Evolutionary conservation across 2,888 invertebrate genomes (phyloP), one percentile per base, ranked within the genome.

Genomic region (Torymus tubicola): DNA sequence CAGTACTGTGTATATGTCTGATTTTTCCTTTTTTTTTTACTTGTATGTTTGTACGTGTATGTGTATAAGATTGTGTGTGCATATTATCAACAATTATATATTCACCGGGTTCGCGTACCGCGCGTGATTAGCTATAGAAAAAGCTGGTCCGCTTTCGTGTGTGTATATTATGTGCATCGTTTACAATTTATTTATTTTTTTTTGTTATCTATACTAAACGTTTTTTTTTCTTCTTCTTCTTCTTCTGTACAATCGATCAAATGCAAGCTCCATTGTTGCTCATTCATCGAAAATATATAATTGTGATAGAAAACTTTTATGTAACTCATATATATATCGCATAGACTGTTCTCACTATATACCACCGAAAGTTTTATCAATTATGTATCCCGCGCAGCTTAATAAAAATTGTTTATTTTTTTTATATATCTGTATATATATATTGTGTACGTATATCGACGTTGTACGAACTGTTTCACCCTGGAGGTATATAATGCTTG

Each of bases 81-180:
- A n/a, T n/a, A 78, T 60, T 78, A 78, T 72, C 61, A 78, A 53
- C 31, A n/a, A 31, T 55, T 78, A 31, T 31, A 31, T 31, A 31
- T 31, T 31, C 67, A 78, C 78, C 55, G 78, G 78, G 60, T 72
- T 67, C 4, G 12, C 63, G 64, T 65, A 65, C 52, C 13, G 12
- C 31, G 31, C 31, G 31, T 31, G 31, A n/a, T n/a, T n/a, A 31
- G 31, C 3, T 3, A 3, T 31, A 31, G 14, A 65, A 68, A 71
- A 72, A 68, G 67, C 24, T 72, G 67, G 67, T 78, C 61, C 61
- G 31, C 68, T 78, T 78, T 61, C 31, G n/a, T 60, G 31, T 71
- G 67, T 71, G 60, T 57, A 31, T 21, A 58, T 67, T 58, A 64
- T 12, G 21, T 24, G 61, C 61, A 21, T 63, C 31, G 14, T 24